These are phyloP conservation scores for Microchirus variegatus DNA, from an alignment of 2,797 vertebrate species.

Conservation along the genomic window DNA sequence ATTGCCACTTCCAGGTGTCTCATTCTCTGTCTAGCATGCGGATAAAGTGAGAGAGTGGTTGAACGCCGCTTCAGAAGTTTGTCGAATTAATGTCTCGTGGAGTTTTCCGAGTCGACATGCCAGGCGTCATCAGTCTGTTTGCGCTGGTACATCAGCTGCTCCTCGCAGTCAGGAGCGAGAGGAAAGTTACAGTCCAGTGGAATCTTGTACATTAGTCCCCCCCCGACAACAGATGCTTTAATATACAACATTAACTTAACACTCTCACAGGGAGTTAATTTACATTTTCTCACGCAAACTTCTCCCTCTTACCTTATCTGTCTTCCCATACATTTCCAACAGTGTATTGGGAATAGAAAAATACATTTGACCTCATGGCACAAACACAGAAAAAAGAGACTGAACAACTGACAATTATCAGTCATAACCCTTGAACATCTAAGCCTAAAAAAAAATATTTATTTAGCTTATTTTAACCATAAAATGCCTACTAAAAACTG, in stretches of 20 bases:
- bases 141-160: conserved; percentile 1
- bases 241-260: background rate
- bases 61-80: conserved; percentile 22
- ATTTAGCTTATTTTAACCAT: too few relatives aligned
- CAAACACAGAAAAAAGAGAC: too few relatives aligned
- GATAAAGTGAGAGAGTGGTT: conserved; percentile 1
- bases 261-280: background rate
- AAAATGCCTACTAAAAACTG: too few relatives aligned
- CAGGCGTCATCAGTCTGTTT: conserved; percentile 4
- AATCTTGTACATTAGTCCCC: background rate
- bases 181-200: background rate
- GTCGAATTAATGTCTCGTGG: conserved; percentile 6
- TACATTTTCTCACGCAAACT: background rate
- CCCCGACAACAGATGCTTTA: background rate
- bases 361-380: too few relatives aligned
- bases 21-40: background rate
- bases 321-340: too few relatives aligned
- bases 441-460: too few relatives aligned
- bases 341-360: too few relatives aligned
- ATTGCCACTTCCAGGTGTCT: conserved; percentile 29
- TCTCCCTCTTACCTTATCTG: too few relatives aligned
- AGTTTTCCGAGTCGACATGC: conserved; percentile 27
- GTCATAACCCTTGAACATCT: too few relatives aligned
- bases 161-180: background rate
- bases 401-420: too few relatives aligned